These are phyloP conservation scores for Sebastolobus alascanus DNA, from an alignment of 2,797 vertebrate genomes.

Conservation along the genomic window DNA sequence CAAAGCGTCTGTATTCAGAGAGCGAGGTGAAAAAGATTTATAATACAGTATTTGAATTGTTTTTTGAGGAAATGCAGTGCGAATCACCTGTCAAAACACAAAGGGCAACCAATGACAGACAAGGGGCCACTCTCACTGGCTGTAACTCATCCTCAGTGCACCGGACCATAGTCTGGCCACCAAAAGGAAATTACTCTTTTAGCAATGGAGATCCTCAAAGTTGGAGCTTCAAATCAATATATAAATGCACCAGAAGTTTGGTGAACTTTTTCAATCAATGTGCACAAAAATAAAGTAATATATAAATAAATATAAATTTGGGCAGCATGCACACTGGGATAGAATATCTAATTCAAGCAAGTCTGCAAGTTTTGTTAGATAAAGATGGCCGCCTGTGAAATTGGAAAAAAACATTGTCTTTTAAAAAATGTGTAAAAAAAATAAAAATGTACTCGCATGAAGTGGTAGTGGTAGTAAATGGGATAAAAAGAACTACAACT, in stretches of 20 bases:
- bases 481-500: background rate
- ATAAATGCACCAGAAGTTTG: conserved; percentile 28
- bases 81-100: conserved; percentile 6
- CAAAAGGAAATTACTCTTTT: background rate
- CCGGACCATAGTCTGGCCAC: background rate
- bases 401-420: background rate
- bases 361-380: background rate
- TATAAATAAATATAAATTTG: background rate
- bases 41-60: background rate
- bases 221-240: conserved; percentile 14
- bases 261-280: conserved; percentile 37
- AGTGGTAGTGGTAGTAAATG: background rate
- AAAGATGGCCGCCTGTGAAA: background rate
- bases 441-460: background rate
- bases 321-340: background rate
- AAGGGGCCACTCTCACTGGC: background rate
- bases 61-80: background rate
- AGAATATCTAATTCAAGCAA: background rate
- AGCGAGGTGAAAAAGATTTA: background rate
- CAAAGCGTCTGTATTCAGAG: background rate
- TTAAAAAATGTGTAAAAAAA: background rate
- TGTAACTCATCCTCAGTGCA: conserved; percentile 13
- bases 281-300: conserved; percentile 7
- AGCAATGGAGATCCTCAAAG: conserved; percentile 9
- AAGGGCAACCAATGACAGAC: conserved; percentile 3